Percentiles rank a stretch among this genome's conserved stretches.
These are phyloP conservation scores for Psococerastis gibbosa DNA, from an alignment of 2,888 invertebrate genomes.

Conservation along the genomic window DNA sequence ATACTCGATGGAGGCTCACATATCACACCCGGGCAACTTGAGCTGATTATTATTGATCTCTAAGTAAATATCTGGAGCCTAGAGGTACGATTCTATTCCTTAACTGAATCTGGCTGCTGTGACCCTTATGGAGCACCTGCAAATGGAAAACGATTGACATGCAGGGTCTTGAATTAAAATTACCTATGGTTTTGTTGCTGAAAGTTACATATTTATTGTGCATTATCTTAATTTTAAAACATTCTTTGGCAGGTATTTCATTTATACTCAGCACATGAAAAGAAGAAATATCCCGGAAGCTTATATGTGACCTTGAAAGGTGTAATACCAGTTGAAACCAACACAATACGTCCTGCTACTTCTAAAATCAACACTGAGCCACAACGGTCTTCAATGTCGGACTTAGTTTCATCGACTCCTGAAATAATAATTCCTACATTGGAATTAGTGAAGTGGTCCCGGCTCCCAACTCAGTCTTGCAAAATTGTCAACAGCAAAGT, in stretches of 20 bases:
- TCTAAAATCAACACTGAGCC: background rate
- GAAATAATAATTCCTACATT: background rate
- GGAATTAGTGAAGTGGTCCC: constrained; percentile 26
- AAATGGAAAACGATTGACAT: no score
- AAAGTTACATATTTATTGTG: no score
- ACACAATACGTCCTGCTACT: background rate
- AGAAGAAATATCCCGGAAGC: background rate
- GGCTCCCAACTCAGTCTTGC: constrained; percentile 35
- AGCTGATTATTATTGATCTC: no score
- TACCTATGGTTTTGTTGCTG: no score
- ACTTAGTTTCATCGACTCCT: background rate
- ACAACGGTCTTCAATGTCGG: background rate
- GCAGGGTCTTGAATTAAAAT: no score
- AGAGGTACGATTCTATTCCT: no score
- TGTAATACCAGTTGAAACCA: background rate
- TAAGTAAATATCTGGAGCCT: no score
- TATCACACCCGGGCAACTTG: no score
- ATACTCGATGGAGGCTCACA: no score
- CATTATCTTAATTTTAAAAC: no score
- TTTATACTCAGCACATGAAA: background rate
- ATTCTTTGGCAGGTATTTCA: background rate
- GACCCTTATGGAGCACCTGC: no score
- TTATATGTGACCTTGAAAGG: constrained; percentile 2
- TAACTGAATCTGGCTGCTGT: no score
- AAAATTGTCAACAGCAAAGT: constrained; percentile 36